Percentiles rank a stretch among this genome's conserved stretches.
phyloP scores from a whole-genome alignment of 2,888 invertebrate genomes.

The Nezara viridula region DNA sequence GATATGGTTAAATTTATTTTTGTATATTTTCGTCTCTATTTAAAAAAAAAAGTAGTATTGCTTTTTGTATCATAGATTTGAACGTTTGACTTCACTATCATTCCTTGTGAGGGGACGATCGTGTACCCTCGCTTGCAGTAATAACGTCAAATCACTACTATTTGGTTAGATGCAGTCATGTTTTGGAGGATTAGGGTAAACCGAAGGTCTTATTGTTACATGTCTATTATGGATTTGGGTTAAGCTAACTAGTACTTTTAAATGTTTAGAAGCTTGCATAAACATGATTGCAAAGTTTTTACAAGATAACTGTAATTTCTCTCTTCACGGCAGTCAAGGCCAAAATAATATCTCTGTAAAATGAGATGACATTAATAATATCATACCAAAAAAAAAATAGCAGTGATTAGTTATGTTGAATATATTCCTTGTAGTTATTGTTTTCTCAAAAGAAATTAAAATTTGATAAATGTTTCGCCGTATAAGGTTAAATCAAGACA shows the following conservation, averaged over 20 bases:
- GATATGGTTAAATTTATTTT: no score
- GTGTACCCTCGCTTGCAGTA: constrained; percentile 1
- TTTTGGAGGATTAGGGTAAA: background rate
- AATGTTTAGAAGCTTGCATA: background rate
- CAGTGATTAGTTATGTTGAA: no score
- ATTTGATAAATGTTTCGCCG: no score
- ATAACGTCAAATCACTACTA: constrained; percentile 1
- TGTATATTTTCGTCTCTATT: no score
- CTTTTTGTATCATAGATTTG: background rate
- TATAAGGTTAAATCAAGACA: no score
- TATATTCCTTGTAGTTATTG: no score
- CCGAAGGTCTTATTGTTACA: constrained; percentile 16
- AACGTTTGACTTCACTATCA: background rate
- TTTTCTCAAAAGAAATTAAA: no score
- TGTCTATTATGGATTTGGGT: constrained; percentile 4
- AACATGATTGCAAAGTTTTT: background rate
- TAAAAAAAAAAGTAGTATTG: no score
- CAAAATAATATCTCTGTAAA: no score
- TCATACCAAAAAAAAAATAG: no score
- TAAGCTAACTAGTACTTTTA: background rate
- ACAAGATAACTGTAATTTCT: background rate
- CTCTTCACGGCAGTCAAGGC: no score
- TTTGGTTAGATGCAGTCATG: background rate
- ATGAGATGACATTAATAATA: no score
- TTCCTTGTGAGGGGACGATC: background rate